Evolutionary conservation across 2,888 invertebrate species (phyloP), one percentile per base, ranked within the genome.

Genomic region (Flexamia atlantica): DNA sequence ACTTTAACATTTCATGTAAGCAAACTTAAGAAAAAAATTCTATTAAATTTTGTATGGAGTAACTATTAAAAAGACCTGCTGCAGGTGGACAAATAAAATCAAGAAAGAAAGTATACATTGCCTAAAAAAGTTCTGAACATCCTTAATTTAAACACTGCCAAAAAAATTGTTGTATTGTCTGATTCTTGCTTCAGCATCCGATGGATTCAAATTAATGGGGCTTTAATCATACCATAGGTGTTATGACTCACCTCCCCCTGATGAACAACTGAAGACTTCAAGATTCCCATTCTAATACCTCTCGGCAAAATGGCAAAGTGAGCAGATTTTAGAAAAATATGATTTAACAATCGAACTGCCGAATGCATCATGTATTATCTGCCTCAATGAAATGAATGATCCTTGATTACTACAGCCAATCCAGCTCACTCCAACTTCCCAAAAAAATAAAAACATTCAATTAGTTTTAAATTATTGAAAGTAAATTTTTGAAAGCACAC

Each of bases 301-400:
- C 72, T 72, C 28, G 40, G 20, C 14, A 72, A 72, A 40, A 40
- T 72, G 20, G 10, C 17, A 72, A 20, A 40, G 20, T 72, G 36
- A 40, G 42, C 7, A 23, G 20, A 42, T 23, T 72, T 40, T 72
- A 5, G 40, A 14, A 40, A 1, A 40, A 72, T 72, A 12, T 1
- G 2, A 40, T 36, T 40, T 10, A 72, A 20, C 12, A 72, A 72
- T 10, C 20, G 72, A 36, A 20, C 40, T 42, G 72, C 25, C 17
- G 72, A 40, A 40, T 72, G 40, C 72, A 72, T 72, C 20, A 30
- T 72, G 42, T 23, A 40, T 36, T 17, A 30, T 72, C 72, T 20
- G 23, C 2, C 28, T 28, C 64, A 64, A 64, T 64, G 28, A 64
- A 64, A 64, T 64, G 64, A 28, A 64, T 64, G 64, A 28, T 64